Evolutionary conservation across 1,140 invertebrate genomes (phyloP), one percentile per base, ranked within the genome.

Genomic region (Acromyrmex charruanus): DNA sequence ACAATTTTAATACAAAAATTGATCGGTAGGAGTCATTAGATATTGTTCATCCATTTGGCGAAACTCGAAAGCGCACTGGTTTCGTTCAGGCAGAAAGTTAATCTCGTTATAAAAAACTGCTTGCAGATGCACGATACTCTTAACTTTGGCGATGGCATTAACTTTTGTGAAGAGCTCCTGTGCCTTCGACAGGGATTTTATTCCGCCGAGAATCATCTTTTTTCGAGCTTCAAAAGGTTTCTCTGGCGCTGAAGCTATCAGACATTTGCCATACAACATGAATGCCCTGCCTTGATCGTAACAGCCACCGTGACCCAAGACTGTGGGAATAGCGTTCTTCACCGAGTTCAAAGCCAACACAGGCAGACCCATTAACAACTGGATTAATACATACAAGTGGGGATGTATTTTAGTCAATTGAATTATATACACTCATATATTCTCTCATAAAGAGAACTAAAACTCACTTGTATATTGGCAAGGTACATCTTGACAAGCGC

Each of bases 281-380:
- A 96, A 94, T 4, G 95, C 97, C 94, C 97, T 96, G 2, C 97
- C 98, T 87, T 97, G 96, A 92, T 98, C 98, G 89, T 97, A 98
- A n/a, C 96, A 95, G n/a, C 97, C 97, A 1, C 98, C 98, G 91
- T 98, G 97, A 18, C 97, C 97, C 89, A 98, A 96, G 61, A 98
- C 96, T 61, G 96, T 95, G 0, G 97, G 96, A 89, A 98, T 96
- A 49, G 97, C 96, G 88, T 96, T 96, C 80, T 97, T 96, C 0
- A 98, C 96, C 2, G 98, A 94, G 63, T 96, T 95, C 28, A 98
- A 94, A 0, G 98, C 97, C 94, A 98, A 97, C 84, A 96, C 96
- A 0, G 97, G 96, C 93, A 98, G 96, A 21, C 97, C 97, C 95
- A 98, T 96, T 71, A 97, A 95, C 21, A 98, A 94, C 95, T 98